These are phyloP conservation scores for Neogale vison DNA, from an alignment of 2,113 vertebrate genomes.

Conservation along the genomic window DNA sequence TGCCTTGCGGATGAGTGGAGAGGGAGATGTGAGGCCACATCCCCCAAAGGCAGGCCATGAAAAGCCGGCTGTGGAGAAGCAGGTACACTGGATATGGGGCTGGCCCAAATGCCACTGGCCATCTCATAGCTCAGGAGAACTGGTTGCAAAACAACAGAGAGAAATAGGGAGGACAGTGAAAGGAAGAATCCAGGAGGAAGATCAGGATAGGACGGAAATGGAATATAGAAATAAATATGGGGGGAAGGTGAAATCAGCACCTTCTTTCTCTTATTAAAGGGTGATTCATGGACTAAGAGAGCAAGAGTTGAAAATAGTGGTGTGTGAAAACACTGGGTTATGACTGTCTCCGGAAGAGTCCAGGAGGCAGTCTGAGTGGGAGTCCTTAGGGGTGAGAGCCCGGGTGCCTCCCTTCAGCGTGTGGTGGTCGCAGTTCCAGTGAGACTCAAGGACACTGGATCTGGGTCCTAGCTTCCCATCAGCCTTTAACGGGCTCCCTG, in stretches of 20 bases:
- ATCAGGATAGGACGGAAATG: neutral
- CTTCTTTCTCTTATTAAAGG: neutral
- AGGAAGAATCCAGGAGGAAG: neutral
- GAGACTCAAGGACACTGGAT: neutral
- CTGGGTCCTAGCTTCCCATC: neutral
- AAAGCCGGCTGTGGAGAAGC: neutral
- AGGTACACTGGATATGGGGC: fast-evolving
- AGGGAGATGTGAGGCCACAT: neutral
- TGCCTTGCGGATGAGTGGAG: neutral
- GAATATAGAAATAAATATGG: neutral
- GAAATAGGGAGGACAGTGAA: neutral
- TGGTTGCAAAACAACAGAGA: neutral
- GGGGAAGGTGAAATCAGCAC: too few species aligned
- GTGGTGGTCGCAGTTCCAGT: neutral
- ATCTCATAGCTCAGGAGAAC: neutral
- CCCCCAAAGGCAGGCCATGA: neutral
- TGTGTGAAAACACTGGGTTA: neutral
- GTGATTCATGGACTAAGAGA: neutral
- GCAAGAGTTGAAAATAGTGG: neutral
- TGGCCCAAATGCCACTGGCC: neutral
- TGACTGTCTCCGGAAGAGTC: neutral
- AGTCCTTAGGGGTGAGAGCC: fast-evolving
- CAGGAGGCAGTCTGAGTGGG: neutral
- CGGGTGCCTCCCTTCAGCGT: neutral
- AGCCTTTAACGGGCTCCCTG: neutral